Base-by-base conservation (phyloP, 2,113 vertebrate species). In the Tor tambroides region DNA sequence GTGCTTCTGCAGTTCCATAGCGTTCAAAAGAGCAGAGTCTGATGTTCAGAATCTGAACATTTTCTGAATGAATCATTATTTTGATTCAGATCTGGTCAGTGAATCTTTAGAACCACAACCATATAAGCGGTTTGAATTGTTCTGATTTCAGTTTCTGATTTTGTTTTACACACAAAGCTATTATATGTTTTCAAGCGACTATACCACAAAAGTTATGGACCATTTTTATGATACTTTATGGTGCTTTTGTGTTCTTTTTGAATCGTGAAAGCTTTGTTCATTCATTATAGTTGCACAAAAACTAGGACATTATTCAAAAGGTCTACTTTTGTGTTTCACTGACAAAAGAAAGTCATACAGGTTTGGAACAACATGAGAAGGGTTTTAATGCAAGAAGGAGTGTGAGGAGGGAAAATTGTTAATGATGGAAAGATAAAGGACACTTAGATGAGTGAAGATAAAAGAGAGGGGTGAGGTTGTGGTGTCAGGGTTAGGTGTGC, bases 401-500 rank as follows among this genome's bases (percentile, higher is more conserved):
- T 14, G 35, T 61, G 84, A 85, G 56, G 49, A 59, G 38, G 77
- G 82, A 78, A n/a, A 23, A 49, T 61, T 17, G 12, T 38, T 4
- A 35, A 54, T 10, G 65, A 84, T 28, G 85, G 61, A 78, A 43
- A 59, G 46, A 75, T 74, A 46, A 56, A 77, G 19, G 28, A 51
- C 63, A 56, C 71, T 74, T 38, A 21, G 51, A 71, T 15, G 10
- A 65, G n/a, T 75, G 28, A 41, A 56, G 85, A 85, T 86, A 51
- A 86, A 80, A 84, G 74, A 43, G 41, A 84, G 56, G n/a, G 41
- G 35, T 82, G 54, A 56, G 54, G 30, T 74, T 67, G 56, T 15
- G 56, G 79, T 80, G 79, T n/a, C 79, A 63, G 56, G 56, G 56
- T n/a, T 76, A 77, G 82, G 83, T 77, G 82, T 85, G 83, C 75